phyloP scores from a whole-genome alignment of 2,113 vertebrate species.

The Esox niger region DNA sequence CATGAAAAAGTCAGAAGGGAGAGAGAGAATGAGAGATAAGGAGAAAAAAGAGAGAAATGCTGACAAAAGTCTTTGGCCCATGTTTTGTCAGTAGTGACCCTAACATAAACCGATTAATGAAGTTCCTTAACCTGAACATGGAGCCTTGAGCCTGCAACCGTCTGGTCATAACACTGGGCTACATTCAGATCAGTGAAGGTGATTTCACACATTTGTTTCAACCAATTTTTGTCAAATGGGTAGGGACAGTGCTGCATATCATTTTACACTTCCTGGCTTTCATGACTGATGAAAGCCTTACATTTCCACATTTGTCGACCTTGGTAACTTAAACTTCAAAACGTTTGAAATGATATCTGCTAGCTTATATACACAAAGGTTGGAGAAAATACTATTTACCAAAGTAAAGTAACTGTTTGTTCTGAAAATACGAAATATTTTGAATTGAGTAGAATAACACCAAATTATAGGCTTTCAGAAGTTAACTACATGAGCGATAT shows the following conservation, averaged over 20 bases:
- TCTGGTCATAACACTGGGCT: no score
- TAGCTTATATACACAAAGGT: no score
- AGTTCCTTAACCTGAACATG: background rate
- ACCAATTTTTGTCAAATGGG: background rate
- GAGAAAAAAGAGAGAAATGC: no score
- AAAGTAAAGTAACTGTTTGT: background rate
- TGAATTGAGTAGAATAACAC: background rate
- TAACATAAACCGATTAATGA: background rate
- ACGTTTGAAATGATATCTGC: background rate
- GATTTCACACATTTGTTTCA: background rate
- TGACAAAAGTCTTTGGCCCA: no score
- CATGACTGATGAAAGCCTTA: background rate
- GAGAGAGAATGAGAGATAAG: no score
- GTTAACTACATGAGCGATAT: no score
- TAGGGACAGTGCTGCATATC: background rate
- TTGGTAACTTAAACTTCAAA: background rate
- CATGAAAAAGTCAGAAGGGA: no score
- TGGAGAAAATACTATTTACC: background rate
- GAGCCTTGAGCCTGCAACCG: background rate
- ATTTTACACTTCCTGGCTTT: background rate
- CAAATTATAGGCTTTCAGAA: background rate
- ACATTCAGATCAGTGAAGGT: background rate
- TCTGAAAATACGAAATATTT: background rate
- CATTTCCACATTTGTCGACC: background rate
- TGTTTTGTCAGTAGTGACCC: background rate